A percentile compares a stretch with the other conserved stretches of the same genome.
phyloP scores from a whole-genome alignment of 2,888 invertebrate genomes.

The Nomada lathburiana region DNA sequence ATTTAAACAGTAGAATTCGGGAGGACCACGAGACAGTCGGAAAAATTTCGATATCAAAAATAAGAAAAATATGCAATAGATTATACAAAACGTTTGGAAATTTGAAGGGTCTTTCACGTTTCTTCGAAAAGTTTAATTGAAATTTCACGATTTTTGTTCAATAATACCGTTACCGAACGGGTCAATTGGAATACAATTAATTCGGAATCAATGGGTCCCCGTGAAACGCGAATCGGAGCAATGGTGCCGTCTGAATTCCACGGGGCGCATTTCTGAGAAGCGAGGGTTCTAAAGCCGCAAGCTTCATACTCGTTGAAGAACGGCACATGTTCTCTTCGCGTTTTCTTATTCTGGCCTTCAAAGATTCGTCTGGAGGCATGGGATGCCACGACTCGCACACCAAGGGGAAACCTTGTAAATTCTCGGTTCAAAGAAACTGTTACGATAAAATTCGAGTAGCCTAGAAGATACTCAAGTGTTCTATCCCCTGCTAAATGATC shows the following conservation, averaged over 20 bases:
- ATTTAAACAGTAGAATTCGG: neutral
- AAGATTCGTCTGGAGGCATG: constrained; percentile 17
- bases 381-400: constrained; percentile 7
- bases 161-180: neutral
- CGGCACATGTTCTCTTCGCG: constrained; percentile 17
- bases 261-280: constrained; percentile 43
- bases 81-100: neutral
- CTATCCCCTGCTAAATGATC: neutral
- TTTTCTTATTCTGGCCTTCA: constrained; percentile 40
- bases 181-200: neutral
- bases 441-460: neutral
- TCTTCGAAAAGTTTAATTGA: no score
- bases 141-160: neutral
- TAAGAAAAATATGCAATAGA: neutral
- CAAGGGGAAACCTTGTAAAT: neutral
- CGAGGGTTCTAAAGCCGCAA: constrained; percentile 42
- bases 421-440: neutral
- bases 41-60: no score
- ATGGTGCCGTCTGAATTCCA: constrained; percentile 35
- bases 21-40: no score
- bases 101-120: no score
- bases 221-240: constrained; percentile 11
- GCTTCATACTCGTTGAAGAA: constrained; percentile 24
- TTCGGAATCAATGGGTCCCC: constrained; percentile 21
- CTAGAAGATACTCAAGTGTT: neutral